phyloP scores from a whole-genome alignment of 2,888 invertebrate genomes.

The Apodemia hepburni region DNA sequence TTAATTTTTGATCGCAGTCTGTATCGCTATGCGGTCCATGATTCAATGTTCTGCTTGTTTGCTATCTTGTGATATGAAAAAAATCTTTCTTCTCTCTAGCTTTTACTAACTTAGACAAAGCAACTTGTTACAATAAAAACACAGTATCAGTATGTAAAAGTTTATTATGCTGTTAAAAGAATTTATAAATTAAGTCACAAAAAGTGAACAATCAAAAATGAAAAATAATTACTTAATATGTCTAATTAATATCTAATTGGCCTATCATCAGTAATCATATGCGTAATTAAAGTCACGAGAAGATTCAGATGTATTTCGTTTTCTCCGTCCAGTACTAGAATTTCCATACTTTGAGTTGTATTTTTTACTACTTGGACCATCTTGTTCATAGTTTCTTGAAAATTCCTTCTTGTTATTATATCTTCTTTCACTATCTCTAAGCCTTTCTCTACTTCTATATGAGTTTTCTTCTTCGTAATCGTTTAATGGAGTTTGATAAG shows the following conservation, averaged over 20 bases:
- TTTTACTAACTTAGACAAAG: too few species aligned
- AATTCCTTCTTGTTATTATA: conserved; percentile 21
- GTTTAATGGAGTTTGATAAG: conserved; percentile 36
- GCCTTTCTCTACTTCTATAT: background rate
- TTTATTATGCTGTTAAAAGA: conserved; percentile 4
- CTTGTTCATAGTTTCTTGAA: background rate
- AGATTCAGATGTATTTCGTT: conserved; percentile 20
- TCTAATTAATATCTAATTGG: background rate
- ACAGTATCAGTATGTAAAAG: background rate
- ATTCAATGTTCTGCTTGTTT: too few species aligned
- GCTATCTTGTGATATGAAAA: too few species aligned
- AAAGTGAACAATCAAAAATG: background rate
- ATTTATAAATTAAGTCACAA: background rate
- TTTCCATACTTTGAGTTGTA: conserved; percentile 17
- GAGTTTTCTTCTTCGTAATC: conserved; percentile 28
- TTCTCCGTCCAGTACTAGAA: background rate
- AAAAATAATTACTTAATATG: too few species aligned
- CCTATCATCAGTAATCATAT: conserved; percentile 43
- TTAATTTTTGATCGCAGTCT: too few species aligned
- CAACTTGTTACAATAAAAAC: background rate
- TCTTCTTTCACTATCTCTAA: conserved; percentile 11
- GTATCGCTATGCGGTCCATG: too few species aligned
- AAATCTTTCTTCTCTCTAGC: too few species aligned
- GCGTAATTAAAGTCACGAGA: conserved; percentile 40
- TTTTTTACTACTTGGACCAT: background rate